Percentiles rank a stretch among this genome's conserved stretches.
phyloP scores from a whole-genome alignment of 1,140 invertebrate species.

The Samia ricini region DNA sequence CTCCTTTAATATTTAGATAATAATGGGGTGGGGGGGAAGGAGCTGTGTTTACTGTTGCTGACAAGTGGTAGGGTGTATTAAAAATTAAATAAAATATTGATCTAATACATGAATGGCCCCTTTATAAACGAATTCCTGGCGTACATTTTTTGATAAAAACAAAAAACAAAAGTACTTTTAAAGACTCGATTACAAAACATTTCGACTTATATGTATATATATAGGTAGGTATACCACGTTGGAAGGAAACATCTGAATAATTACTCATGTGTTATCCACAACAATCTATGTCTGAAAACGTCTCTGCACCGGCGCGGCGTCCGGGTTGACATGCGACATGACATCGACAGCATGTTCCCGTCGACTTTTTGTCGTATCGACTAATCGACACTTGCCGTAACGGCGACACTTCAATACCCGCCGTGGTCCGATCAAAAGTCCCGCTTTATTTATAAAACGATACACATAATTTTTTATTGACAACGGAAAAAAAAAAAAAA shows the following conservation, averaged over 20 bases:
- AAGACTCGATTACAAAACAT: background rate
- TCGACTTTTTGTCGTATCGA: constrained; percentile 50
- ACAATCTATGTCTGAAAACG: constrained; percentile 40
- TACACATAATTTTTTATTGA: constrained; percentile 22
- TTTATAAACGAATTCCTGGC: too few species aligned
- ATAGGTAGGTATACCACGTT: background rate
- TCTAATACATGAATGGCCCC: too few species aligned
- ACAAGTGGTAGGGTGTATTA: too few species aligned
- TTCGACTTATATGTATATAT: too few species aligned
- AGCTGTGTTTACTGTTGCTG: too few species aligned
- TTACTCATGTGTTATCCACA: constrained; percentile 51
- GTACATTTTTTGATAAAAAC: background rate
- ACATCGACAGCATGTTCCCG: constrained; percentile 47
- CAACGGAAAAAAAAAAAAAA: too few species aligned
- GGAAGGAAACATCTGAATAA: constrained; percentile 11
- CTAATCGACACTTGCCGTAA: constrained; percentile 52
- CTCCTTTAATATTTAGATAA: too few species aligned
- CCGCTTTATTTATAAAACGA: constrained; percentile 26
- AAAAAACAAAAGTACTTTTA: background rate
- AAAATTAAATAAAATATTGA: too few species aligned
- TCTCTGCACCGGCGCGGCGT: constrained; percentile 6
- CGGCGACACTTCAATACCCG: constrained; percentile 21
- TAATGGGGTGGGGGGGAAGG: too few species aligned
- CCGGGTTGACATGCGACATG: constrained; percentile 30
- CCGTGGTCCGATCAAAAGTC: constrained; percentile 36